Base-by-base conservation (phyloP, 2,113 vertebrate species). In the Aptenodytes forsteri region DNA sequence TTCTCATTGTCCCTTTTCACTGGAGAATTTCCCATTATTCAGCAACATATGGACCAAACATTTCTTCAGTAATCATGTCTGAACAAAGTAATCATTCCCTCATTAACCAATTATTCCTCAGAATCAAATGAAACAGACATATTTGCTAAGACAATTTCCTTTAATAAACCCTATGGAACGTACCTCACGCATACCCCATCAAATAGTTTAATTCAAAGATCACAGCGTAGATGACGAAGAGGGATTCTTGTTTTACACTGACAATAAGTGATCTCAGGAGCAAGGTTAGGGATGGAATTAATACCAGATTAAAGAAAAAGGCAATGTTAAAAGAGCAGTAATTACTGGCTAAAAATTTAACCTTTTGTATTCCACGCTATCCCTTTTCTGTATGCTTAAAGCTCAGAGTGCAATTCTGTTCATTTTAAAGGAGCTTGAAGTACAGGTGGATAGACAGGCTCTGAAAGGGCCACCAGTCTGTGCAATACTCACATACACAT, bases 61-160 rank as follows among this genome's bases (percentile, higher is more conserved):
- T 97, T 98, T 98, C 96, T 97, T 95, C 86, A 96, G 98, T 96
- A 98, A 98, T 98, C 98, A 97, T 95, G 93, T 97, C 97, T 98
- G 97, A 98, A 98, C 98, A 98, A 98, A 98, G 98, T 97, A 98
- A 98, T 98, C 98, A 97, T 97, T 98, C 96, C 98, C 96, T 98
- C 98, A 97, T 98, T 98, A 98, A 97, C 93, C 96, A 97, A 97
- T 98, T 98, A 98, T 97, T 97, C 93, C 90, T 97, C 91, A 98
- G 97, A 98, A 97, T 98, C 95, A 96, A 98, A 98, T 96, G 95
- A 95, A 98, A 97, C 89, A 98, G 97, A 97, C 92, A 75, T 97
- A 96, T 97, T 98, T 97, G 94, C 95, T 97, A 97, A 97, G 90
- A 97, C 84, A 92, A 97, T 98, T 98, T 98, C 96, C 97, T 98